Conservation (phyloP, 2,797 vertebrate species). For the Triplophysa yarkandensis region DNA sequence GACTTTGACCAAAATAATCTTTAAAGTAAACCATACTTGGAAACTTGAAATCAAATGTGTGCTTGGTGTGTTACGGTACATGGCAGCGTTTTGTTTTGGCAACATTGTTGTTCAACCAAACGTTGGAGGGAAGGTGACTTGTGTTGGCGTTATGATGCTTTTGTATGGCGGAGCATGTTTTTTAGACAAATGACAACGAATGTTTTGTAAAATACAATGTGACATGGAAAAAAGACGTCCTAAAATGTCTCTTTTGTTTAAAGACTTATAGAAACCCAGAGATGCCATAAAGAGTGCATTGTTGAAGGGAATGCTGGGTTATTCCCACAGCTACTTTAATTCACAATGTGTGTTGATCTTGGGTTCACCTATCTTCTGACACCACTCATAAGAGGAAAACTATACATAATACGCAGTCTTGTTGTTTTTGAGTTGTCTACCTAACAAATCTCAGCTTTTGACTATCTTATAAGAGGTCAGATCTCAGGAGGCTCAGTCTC, state of each 20-base stretch:
- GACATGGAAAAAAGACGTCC: neutral
- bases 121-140: neutral
- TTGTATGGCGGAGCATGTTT: neutral
- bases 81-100: neutral
- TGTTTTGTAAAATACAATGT: neutral
- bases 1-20: neutral
- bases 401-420: neutral
- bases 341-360: neutral
- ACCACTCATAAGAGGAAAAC: neutral
- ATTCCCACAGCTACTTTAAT: neutral
- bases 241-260: neutral
- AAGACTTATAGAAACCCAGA: neutral
- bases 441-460: neutral
- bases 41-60: neutral
- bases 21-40: neutral
- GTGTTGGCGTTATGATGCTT: slow-evolving; percentile 2
- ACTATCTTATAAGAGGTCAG: neutral
- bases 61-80: neutral
- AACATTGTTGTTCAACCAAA: slow-evolving; percentile 4
- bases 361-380: slow-evolving; percentile 1
- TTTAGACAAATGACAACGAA: neutral
- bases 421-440: neutral
- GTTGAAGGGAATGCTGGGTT: neutral
- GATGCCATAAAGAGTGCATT: neutral
- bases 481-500: neutral